Base-by-base conservation (phyloP, 2,888 invertebrate genomes). In the Microplitis deprimator region DNA sequence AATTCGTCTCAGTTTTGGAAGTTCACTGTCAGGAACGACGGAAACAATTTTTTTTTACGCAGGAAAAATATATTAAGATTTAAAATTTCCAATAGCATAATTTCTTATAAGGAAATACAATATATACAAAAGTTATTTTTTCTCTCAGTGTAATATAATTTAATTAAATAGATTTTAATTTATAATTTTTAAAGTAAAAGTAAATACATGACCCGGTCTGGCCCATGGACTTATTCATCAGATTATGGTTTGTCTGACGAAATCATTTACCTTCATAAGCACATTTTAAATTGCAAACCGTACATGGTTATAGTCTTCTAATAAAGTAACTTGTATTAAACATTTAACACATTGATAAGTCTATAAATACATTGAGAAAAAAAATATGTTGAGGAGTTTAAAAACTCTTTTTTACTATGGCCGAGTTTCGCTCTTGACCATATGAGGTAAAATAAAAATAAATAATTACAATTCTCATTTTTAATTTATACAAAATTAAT, bases 271-370 rank as follows among this genome's bases (percentile, higher is more conserved):
- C 84, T 83, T 84, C 84, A 82, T 83, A 83, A 85, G 83, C 84
- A 79, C 82, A 80, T 85, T 85, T 80, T 83, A 83, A 87, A 84
- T 84, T 79, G 75, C 82, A 79, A 75, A 79, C 87, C 87, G 83
- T 87, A 87, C 86, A 86, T 84, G 86, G 86, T 39, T 60, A 73
- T 78, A 17, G 13, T 61, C 68, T 65, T 40, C 69, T 59, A 69
- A 59, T 29, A 40, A 76, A 61, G 13, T 38, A 75, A 75, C 68
- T 40, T 62, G 77, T 61, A 62, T 73, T 20, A 16, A 72, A 64
- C 62, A 29, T 62, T 77, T 71, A 62, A 67, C 73, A 73, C 77
- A 59, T 73, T 71, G 62, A 67, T 73, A 73, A 75, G 59, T 71
- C 50, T 60, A 71, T 77, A 50, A 75, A 60, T 69, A 40, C 69